phyloP scores from a whole-genome alignment of 2,888 invertebrate genomes.

The Dynastes maya region DNA sequence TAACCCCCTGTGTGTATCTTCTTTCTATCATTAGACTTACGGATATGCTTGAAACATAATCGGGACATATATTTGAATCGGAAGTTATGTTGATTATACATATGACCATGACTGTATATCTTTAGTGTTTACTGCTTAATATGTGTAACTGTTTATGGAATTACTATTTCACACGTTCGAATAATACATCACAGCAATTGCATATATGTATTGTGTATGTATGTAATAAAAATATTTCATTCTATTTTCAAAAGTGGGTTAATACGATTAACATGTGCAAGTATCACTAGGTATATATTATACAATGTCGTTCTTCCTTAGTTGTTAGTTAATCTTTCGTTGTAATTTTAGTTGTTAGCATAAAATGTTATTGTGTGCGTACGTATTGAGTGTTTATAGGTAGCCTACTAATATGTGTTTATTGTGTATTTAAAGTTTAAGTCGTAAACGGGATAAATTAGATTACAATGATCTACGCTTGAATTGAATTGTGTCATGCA shows the following conservation, averaged over 20 bases:
- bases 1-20: too few species aligned
- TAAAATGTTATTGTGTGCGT: not conserved
- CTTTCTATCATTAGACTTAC: too few species aligned
- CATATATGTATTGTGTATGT: not conserved
- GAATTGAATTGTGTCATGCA: too few species aligned
- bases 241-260: slow-evolving; percentile 8
- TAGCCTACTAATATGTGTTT: not conserved
- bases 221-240: slow-evolving; percentile 9
- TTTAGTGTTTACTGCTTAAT: too few species aligned
- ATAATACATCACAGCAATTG: not conserved
- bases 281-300: too few species aligned
- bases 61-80: too few species aligned
- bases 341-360: slow-evolving; percentile 5
- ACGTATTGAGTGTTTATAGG: slow-evolving; percentile 3
- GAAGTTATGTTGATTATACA: too few species aligned
- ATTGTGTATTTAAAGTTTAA: slow-evolving; percentile 1
- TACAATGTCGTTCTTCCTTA: not conserved
- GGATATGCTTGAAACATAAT: too few species aligned
- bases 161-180: too few species aligned
- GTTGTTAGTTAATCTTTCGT: not conserved
- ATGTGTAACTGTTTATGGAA: too few species aligned
- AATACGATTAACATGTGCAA: not conserved
- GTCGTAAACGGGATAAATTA: not conserved
- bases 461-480: not conserved
- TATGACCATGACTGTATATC: too few species aligned